phyloP scores from a whole-genome alignment of 2,888 invertebrate genomes.

The Lasioglossum vierecki region DNA sequence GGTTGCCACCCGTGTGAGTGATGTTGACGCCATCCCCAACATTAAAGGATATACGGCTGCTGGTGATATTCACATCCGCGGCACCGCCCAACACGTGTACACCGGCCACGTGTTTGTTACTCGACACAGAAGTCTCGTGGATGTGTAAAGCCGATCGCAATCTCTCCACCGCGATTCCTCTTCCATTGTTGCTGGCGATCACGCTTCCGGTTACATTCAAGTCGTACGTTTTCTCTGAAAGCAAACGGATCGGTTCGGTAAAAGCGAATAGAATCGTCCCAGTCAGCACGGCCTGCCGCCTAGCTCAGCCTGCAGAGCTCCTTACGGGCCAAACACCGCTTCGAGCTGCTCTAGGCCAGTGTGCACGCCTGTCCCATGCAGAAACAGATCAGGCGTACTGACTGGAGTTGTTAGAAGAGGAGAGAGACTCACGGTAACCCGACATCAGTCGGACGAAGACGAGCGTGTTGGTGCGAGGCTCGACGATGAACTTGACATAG shows the following conservation, averaged over 20 bases:
- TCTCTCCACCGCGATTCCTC: slow-evolving; percentile 97
- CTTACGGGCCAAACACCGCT: too few species aligned
- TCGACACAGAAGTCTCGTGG: slow-evolving; percentile 92
- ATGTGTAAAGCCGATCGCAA: slow-evolving; percentile 95
- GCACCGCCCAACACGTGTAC: slow-evolving; percentile 95
- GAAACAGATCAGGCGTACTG: too few species aligned
- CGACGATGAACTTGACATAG: slow-evolving; percentile 91
- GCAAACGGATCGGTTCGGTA: too few species aligned
- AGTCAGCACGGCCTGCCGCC: too few species aligned
- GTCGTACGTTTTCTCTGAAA: slow-evolving; percentile 90
- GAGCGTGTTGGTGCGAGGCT: slow-evolving; percentile 89
- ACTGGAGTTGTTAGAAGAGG: too few species aligned
- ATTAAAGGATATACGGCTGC: slow-evolving; percentile 95
- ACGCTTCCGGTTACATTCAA: slow-evolving; percentile 93
- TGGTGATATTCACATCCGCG: slow-evolving; percentile 96
- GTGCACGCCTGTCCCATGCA: too few species aligned
- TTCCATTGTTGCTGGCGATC: slow-evolving; percentile 95
- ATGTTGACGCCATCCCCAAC: slow-evolving; percentile 97
- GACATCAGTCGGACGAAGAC: slow-evolving; percentile 92
- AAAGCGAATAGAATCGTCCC: background rate
- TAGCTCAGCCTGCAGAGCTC: too few species aligned
- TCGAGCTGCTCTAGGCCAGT: too few species aligned
- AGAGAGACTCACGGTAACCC: slow-evolving; percentile 86
- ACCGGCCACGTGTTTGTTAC: slow-evolving; percentile 96
- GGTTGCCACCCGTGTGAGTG: slow-evolving; percentile 96